phyloP scores from a whole-genome alignment of 2,113 vertebrate species.

The Calyptomena viridis region DNA sequence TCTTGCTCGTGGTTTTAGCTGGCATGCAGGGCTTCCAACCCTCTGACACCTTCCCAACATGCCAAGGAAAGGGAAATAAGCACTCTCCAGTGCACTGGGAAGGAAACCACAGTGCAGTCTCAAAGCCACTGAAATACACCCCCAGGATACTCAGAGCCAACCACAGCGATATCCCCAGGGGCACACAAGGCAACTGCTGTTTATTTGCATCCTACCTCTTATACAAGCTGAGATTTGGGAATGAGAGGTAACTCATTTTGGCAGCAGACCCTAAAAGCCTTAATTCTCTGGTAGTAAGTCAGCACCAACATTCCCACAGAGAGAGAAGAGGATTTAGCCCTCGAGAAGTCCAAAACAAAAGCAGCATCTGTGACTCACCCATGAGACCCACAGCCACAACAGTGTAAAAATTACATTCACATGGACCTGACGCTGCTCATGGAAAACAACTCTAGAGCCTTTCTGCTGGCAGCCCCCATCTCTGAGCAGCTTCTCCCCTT shows the following conservation, averaged over 20 bases:
- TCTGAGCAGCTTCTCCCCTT: not conserved
- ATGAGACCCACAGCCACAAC: not conserved
- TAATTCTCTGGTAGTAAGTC: not conserved
- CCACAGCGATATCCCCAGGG: accelerated
- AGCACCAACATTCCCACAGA: not conserved
- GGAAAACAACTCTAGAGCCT: not conserved
- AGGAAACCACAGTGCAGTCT: not conserved
- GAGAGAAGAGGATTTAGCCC: not conserved
- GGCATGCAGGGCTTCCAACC: not conserved
- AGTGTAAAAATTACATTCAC: slow-evolving; percentile 20
- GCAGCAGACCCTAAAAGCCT: not conserved
- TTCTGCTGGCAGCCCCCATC: not conserved
- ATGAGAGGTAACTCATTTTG: not conserved
- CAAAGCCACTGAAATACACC: not conserved
- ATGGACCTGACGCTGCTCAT: not conserved
- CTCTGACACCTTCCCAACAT: not conserved
- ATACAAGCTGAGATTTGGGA: not conserved
- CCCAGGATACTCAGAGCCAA: not conserved
- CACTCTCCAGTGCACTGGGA: not conserved
- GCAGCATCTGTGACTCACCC: slow-evolving; percentile 30
- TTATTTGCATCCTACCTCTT: not conserved
- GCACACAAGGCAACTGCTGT: not conserved
- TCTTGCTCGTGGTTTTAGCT: not conserved
- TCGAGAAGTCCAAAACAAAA: slow-evolving; percentile 9
- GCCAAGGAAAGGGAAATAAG: not conserved